Base-by-base conservation (phyloP, 2,113 vertebrate genomes). In the Melierax canorus region DNA sequence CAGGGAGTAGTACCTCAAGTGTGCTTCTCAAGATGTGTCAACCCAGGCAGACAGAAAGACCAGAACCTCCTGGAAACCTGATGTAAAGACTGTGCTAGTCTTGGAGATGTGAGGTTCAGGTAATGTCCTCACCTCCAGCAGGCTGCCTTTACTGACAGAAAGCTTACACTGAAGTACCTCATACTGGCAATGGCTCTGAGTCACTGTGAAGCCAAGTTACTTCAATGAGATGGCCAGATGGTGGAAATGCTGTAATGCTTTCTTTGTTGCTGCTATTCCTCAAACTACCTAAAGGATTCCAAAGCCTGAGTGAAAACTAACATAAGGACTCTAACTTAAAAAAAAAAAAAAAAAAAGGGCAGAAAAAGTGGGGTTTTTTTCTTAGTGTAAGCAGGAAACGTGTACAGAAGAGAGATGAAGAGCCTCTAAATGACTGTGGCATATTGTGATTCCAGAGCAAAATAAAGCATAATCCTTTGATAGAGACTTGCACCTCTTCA, bases 281-380 rank as follows among this genome's bases (percentile, higher is more conserved):
- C 39, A 56, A 80, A 69, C 55, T 73, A n/a, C 15, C 30, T 84
- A 51, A 90, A 93, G 13, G 18, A 80, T 60, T 90, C 30, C 59
- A 94, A 89, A 87, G 29, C 50, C 27, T 12, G 12, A 51, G 14
- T 43, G 48, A 90, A 95, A 90, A 76, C 48, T 87, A 91, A 94
- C 23, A 51, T 51, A 83, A n/a, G 48, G 36, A 86, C 30, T 84
- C 24, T 27, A 94, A 88, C 68, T 32, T 56, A 0, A 62, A 67
- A 53, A 6, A 39, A 45, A 6, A 39, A n/a, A 50, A 22, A 7
- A 27, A 6, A 39, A 36, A 45, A 15, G 41, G 41, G 14, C 41
- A 41, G 41, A 64, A 66, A 85, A 39, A 36, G 4, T 5, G 1
- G 0, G 7, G 0, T 2, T 19, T 30, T 32, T 77, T 82, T 71